Conservation (phyloP, 2,888 invertebrate genomes). For the Hyles lineata region DNA sequence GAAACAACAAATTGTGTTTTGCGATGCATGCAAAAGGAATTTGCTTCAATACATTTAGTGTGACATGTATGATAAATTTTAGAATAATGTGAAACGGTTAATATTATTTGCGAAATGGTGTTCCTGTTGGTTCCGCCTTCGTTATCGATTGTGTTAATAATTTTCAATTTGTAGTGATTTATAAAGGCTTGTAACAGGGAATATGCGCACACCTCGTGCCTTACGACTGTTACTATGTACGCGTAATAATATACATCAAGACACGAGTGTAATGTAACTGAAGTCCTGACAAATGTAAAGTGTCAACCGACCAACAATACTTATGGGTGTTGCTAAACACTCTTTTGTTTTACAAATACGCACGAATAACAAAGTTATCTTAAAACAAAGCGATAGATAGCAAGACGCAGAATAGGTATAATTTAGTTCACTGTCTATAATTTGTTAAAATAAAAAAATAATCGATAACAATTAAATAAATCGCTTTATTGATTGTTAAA, state of each 20-base stretch:
- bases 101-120: constrained; percentile 10
- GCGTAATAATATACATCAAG: background rate
- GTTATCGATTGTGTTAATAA: constrained; percentile 1
- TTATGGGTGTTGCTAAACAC: constrained; percentile 1
- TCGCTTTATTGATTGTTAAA: constrained; percentile 9
- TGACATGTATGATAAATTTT: constrained; percentile 14
- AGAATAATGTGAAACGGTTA: background rate
- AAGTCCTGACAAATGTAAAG: background rate
- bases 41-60: constrained; percentile 15
- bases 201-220: background rate
- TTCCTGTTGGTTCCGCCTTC: background rate
- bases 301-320: background rate
- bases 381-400: background rate
- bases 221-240: background rate
- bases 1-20: background rate
- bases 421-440: background rate
- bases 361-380: constrained; percentile 8
- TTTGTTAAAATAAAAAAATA: background rate
- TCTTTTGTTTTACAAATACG: constrained; percentile 11
- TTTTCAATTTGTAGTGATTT: constrained; percentile 18
- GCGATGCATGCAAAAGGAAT: constrained; percentile 18
- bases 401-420: background rate
- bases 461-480: constrained; percentile 11
- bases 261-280: background rate
- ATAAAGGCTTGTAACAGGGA: background rate